These are phyloP conservation scores for Calliphora vomitoria DNA, from an alignment of 2,888 invertebrate species.

Conservation along the genomic window DNA sequence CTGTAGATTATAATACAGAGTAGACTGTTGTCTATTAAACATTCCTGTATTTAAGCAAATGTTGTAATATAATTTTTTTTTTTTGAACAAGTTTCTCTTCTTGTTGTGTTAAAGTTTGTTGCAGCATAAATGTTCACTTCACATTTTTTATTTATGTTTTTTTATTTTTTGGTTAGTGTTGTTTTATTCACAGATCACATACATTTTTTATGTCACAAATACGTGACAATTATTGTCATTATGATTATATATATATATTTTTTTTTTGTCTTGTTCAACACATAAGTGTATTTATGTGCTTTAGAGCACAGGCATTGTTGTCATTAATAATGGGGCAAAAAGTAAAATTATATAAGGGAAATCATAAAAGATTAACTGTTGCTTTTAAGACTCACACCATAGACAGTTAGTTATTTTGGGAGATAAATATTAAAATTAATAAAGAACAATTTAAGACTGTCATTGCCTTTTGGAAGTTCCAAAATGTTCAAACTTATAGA, in stretches of 20 bases:
- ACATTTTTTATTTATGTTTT: background rate
- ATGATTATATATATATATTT: conserved; percentile 23
- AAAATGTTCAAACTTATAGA: no score
- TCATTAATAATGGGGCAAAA: conserved; percentile 32
- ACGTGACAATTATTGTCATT: conserved; percentile 75
- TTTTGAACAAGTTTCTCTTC: conserved; percentile 7
- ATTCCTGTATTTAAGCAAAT: conserved; percentile 40
- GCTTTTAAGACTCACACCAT: conserved; percentile 35
- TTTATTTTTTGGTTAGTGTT: background rate
- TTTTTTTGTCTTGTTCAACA: conserved; percentile 19
- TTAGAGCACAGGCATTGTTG: background rate
- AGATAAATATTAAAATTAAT: background rate
- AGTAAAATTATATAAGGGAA: conserved; percentile 22
- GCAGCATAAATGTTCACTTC: conserved; percentile 16
- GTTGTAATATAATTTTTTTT: conserved; percentile 5
- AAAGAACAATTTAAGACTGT: background rate
- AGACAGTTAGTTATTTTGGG: background rate
- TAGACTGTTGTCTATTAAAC: conserved; percentile 57
- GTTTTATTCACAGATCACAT: conserved; percentile 71
- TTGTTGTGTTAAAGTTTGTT: conserved; percentile 25
- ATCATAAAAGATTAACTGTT: conserved; percentile 58
- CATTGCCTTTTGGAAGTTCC: no score
- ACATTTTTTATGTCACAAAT: conserved; percentile 74
- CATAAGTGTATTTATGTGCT: conserved; percentile 38
- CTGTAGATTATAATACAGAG: conserved; percentile 39